Conservation (phyloP, 2,113 vertebrate species). For the Alligator sinensis region DNA sequence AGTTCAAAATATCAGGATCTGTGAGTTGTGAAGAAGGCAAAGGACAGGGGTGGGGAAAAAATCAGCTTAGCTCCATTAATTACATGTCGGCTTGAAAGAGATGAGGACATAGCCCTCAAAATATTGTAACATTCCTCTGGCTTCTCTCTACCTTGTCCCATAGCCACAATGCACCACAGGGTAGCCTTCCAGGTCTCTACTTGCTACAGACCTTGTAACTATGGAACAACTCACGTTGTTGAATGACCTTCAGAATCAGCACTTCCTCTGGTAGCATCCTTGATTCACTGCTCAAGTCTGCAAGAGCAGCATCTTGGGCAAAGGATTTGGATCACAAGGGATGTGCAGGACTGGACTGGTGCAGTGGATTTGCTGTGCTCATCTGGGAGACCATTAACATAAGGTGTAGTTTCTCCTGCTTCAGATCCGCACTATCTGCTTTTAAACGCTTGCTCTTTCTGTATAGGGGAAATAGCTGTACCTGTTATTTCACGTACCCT, state of each 20-base stretch:
- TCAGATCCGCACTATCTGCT: not conserved
- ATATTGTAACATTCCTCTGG: rapidly evolving
- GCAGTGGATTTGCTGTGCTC: not conserved
- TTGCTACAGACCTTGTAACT: not conserved
- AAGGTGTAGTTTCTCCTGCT: rapidly evolving
- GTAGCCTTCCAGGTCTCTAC: not conserved
- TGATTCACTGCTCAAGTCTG: rapidly evolving
- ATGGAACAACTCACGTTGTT: rapidly evolving
- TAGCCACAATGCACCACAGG: no score
- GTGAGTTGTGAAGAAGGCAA: not conserved
- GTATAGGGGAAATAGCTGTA: not conserved
- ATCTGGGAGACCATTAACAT: not conserved
- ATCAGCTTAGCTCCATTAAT: not conserved
- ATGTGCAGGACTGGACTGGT: not conserved
- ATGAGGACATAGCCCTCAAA: not conserved
- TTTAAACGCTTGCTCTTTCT: not conserved
- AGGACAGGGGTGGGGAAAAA: not conserved
- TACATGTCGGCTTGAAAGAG: rapidly evolving
- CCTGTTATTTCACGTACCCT: not conserved
- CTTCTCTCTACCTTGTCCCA: not conserved
- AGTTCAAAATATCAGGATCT: not conserved
- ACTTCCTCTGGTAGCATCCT: not conserved
- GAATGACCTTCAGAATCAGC: not conserved
- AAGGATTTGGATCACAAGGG: not conserved
- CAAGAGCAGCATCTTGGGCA: not conserved